These are phyloP conservation scores for Synanthedon myopaeformis DNA, from an alignment of 2,888 invertebrate species.

Conservation along the genomic window DNA sequence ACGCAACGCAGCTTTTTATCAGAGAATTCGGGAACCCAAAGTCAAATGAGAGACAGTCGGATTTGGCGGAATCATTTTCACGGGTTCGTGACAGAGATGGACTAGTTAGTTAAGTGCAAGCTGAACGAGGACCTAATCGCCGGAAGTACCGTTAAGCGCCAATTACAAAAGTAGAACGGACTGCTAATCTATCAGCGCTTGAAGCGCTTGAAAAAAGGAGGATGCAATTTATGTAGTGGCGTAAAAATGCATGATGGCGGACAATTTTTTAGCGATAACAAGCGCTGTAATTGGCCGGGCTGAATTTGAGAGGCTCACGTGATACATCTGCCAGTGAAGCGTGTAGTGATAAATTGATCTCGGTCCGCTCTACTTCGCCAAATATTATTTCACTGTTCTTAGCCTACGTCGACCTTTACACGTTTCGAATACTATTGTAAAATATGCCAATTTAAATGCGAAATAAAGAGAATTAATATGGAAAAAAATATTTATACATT, in stretches of 20 bases:
- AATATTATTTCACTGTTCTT: not conserved
- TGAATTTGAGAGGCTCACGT: conserved; percentile 16
- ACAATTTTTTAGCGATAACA: conserved; percentile 4
- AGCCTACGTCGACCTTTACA: too few species aligned
- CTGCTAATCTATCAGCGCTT: not conserved
- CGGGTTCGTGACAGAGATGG: not conserved
- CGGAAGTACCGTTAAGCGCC: not conserved
- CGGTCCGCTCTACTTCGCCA: not conserved
- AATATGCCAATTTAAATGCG: too few species aligned
- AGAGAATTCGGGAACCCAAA: too few species aligned
- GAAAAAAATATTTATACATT: too few species aligned
- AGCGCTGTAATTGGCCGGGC: conserved; percentile 3
- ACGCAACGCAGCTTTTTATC: too few species aligned
- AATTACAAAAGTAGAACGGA: not conserved
- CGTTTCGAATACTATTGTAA: too few species aligned
- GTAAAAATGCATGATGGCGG: not conserved
- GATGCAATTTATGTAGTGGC: not conserved
- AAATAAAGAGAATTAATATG: too few species aligned
- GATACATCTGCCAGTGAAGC: conserved; percentile 21
- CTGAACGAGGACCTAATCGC: not conserved
- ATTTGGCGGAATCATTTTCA: too few species aligned
- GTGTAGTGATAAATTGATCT: conserved; percentile 18
- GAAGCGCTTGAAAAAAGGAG: not conserved
- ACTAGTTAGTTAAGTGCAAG: not conserved
- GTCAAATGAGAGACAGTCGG: too few species aligned